Percentiles rank a stretch among this genome's conserved stretches.
These are phyloP conservation scores for Sebastes cheni DNA, from an alignment of 2,797 vertebrate genomes.

Conservation along the genomic window DNA sequence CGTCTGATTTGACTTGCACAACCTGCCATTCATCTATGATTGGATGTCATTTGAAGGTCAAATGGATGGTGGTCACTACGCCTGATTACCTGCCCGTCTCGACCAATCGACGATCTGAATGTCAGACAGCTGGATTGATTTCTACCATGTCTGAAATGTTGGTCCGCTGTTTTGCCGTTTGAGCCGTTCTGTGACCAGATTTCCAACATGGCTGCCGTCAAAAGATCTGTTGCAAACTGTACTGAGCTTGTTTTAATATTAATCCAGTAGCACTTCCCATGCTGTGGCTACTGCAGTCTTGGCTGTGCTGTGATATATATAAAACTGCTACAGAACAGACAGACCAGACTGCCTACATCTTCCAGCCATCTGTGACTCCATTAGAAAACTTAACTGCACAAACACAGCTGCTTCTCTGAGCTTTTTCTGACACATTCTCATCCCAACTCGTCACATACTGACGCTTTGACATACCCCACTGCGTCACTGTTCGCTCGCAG, in stretches of 20 bases:
- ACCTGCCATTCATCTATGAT: background rate
- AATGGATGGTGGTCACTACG: background rate
- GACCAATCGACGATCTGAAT: background rate
- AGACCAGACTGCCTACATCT: background rate
- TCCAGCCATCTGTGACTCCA: background rate
- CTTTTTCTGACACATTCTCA: background rate
- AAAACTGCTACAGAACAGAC: background rate
- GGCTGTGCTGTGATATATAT: background rate
- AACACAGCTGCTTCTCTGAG: background rate
- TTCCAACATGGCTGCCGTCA: background rate
- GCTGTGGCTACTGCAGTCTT: background rate
- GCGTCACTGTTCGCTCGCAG: too few relatives aligned
- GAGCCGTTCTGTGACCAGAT: background rate
- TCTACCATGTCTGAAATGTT: background rate
- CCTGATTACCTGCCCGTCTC: background rate
- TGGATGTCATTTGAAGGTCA: background rate
- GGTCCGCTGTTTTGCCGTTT: background rate
- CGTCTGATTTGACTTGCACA: background rate
- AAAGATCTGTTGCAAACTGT: background rate
- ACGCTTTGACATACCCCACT: too few relatives aligned
- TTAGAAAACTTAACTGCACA: background rate
- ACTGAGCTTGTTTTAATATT: background rate
- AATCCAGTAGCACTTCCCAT: background rate
- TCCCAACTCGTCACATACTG: too few relatives aligned
- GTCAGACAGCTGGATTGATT: background rate